Evolutionary conservation across 2,888 invertebrate species (phyloP).

Genomic region (Drosophila silvestris): DNA sequence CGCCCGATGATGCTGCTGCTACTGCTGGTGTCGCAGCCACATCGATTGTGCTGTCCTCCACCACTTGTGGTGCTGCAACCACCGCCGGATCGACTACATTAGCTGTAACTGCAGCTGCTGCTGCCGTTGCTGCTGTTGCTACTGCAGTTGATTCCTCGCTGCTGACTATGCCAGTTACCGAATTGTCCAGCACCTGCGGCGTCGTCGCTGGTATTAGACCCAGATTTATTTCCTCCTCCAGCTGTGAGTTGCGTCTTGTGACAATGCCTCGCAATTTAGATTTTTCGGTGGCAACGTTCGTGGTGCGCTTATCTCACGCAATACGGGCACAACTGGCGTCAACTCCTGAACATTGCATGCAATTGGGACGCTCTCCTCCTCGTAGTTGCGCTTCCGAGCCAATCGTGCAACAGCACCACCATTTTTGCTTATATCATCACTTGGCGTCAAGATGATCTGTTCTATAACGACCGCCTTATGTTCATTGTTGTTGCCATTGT

Average conservation of each 20-base stretch:
- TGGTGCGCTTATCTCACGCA: conserved; percentile 68
- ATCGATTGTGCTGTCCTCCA: conserved; percentile 18
- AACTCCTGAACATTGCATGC: conserved; percentile 46
- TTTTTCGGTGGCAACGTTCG: conserved; percentile 82
- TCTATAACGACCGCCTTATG: conserved; percentile 44
- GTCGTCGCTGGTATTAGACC: conserved; percentile 22
- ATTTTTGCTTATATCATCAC: conserved; percentile 48
- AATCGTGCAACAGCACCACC: conserved; percentile 46
- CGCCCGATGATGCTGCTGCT: conserved; percentile 18
- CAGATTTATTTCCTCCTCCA: conserved; percentile 62
- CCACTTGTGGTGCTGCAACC: conserved; percentile 1
- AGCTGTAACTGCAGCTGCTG: conserved; percentile 5
- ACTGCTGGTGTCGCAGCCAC: conserved; percentile 15
- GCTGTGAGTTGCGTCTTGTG: conserved; percentile 67
- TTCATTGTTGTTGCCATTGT: conserved; percentile 56
- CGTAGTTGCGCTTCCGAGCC: conserved; percentile 83
- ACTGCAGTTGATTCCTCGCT: conserved; percentile 68
- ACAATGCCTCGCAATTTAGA: conserved; percentile 76
- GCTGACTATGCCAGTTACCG: conserved; percentile 71
- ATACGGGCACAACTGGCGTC: conserved; percentile 26
- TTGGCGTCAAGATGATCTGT: conserved; percentile 30
- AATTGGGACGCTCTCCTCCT: conserved; percentile 62
- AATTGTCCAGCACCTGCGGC: conserved; percentile 69
- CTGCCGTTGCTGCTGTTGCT: conserved; percentile 29
- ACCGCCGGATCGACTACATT: conserved; percentile 29